A percentile compares a stretch with the other conserved stretches of the same genome.
Conservation (phyloP, 2,888 invertebrate species). For the Atherix ibis region DNA sequence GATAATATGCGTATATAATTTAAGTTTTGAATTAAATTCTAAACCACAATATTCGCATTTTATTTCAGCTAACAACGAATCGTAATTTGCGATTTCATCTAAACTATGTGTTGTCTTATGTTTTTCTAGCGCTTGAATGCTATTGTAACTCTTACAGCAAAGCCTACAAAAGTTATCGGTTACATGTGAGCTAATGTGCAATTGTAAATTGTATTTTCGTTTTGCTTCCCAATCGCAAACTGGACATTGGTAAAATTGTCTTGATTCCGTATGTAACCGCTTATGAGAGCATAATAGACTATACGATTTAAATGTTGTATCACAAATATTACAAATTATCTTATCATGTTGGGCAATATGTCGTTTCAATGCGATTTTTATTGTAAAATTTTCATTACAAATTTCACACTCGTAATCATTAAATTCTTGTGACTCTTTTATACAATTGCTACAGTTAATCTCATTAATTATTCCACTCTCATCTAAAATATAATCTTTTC, state of each 20-base stretch:
- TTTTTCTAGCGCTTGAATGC: slow-evolving; percentile 13
- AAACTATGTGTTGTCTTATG: slow-evolving; percentile 13
- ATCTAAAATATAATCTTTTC: no score
- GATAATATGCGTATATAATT: slow-evolving; percentile 8
- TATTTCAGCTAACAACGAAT: slow-evolving; percentile 5
- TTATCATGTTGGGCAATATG: slow-evolving; percentile 6
- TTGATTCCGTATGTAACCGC: slow-evolving; percentile 4
- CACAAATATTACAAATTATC: slow-evolving; percentile 6
- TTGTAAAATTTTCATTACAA: slow-evolving; percentile 5
- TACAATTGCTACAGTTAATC: no score
- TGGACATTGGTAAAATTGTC: slow-evolving; percentile 8
- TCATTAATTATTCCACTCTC: no score
- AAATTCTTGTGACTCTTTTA: no score
- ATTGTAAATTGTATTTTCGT: slow-evolving; percentile 13
- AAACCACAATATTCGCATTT: slow-evolving; percentile 12
- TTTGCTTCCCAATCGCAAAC: slow-evolving; percentile 15
- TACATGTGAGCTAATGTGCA: slow-evolving; percentile 14
- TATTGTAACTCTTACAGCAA: slow-evolving; percentile 15
- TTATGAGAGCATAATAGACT: slow-evolving; percentile 6
- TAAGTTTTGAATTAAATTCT: slow-evolving; percentile 13
- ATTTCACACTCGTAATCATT: slow-evolving; percentile 2
- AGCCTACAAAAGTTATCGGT: slow-evolving; percentile 14
- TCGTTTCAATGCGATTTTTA: background rate
- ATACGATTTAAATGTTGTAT: slow-evolving; percentile 8
- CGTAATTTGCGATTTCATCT: slow-evolving; percentile 8